Conservation (phyloP, 1,140 invertebrate species). For the Phortica variegata region DNA sequence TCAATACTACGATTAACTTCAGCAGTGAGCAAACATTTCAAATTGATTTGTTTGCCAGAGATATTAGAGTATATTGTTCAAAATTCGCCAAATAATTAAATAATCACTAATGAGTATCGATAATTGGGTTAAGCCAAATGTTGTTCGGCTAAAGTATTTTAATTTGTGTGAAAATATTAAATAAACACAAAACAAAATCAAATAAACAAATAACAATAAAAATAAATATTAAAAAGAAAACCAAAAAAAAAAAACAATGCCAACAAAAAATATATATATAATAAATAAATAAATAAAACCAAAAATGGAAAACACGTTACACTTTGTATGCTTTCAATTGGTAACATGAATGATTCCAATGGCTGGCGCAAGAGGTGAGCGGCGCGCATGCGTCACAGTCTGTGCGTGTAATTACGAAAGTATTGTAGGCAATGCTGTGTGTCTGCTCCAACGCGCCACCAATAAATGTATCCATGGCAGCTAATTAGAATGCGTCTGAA, state of each 20-base stretch:
- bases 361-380: no score
- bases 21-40: neutral
- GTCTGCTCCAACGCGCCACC: no score
- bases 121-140: slow-evolving; percentile 42
- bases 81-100: slow-evolving; percentile 45
- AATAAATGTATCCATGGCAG: no score
- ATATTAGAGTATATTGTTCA: slow-evolving; percentile 35
- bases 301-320: slow-evolving; percentile 17
- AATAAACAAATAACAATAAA: slow-evolving; percentile 42
- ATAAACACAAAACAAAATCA: slow-evolving; percentile 48
- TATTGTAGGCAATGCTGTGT: slow-evolving; percentile 33
- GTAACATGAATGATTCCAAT: no score
- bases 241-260: slow-evolving; percentile 25
- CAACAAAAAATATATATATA: slow-evolving; percentile 30
- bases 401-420: slow-evolving; percentile 36
- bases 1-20: no score
- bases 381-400: slow-evolving; percentile 37
- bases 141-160: slow-evolving; percentile 37
- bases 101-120: slow-evolving; percentile 44
- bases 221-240: slow-evolving; percentile 48
- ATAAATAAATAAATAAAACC: slow-evolving; percentile 20
- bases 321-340: neutral
- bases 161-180: slow-evolving; percentile 53
- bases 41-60: slow-evolving; percentile 26
- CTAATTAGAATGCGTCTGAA: no score